Percentiles rank a stretch among this genome's conserved stretches.
Conservation (phyloP, 1,140 invertebrate genomes). For the Akabosia matsudoensis region DNA sequence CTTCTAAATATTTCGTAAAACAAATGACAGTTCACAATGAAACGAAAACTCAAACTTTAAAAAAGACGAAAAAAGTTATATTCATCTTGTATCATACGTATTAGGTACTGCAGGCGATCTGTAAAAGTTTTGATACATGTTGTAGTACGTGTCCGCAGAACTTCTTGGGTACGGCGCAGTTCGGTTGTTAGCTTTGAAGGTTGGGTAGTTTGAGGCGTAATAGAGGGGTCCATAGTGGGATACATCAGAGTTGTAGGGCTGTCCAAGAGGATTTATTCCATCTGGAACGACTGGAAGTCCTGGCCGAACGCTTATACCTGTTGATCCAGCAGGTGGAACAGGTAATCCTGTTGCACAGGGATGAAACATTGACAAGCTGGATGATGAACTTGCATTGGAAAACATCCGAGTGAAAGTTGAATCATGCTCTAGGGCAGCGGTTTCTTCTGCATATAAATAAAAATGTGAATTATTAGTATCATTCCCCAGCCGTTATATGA, state of each 20-base stretch:
- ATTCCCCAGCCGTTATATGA: neutral
- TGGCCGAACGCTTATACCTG: conserved; percentile 13
- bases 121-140: conserved; percentile 46
- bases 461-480: neutral
- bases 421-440: conserved; percentile 20
- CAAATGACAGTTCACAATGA: too few species aligned
- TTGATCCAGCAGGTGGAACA: conserved; percentile 15
- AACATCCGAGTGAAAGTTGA: conserved; percentile 34
- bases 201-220: conserved; percentile 49
- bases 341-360: conserved; percentile 17
- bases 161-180: conserved; percentile 26
- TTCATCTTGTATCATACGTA: conserved; percentile 40
- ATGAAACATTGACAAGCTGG: conserved; percentile 13
- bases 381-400: conserved; percentile 16
- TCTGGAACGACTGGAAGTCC: conserved; percentile 25
- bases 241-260: conserved; percentile 54
- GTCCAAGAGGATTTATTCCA: conserved; percentile 48
- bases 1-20: too few species aligned
- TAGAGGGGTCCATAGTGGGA: conserved; percentile 57
- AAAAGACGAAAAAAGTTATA: neutral
- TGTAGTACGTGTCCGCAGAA: conserved; percentile 40
- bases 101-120: conserved; percentile 41
- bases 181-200: conserved; percentile 30
- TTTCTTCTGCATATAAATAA: conserved; percentile 21
- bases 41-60: too few species aligned